Conservation (phyloP, 1,140 invertebrate genomes). For the Diachasma alloeum region DNA sequence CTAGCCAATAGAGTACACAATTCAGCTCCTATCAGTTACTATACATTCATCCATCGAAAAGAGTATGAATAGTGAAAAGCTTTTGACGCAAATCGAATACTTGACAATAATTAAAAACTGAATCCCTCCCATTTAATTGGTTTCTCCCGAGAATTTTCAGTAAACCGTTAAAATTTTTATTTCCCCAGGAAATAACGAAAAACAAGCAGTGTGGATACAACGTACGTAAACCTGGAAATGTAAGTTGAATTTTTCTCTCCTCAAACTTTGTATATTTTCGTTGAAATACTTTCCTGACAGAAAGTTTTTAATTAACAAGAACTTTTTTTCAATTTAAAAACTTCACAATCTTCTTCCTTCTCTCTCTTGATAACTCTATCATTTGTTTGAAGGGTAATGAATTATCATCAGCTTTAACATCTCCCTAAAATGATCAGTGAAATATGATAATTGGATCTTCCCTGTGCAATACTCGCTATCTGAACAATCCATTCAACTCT, state of each 20-base stretch:
- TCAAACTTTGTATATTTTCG: not conserved
- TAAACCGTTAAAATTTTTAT: slow-evolving; percentile 2
- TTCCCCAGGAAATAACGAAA: slow-evolving; percentile 74
- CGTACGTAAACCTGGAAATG: slow-evolving; percentile 86
- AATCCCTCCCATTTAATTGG: not conserved
- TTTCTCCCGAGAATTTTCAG: not conserved
- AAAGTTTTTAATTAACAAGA: too few species aligned
- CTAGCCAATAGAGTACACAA: too few species aligned
- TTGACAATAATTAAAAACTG: too few species aligned
- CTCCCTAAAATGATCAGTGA: not conserved
- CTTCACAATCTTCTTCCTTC: too few species aligned
- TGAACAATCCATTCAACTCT: slow-evolving; percentile 1
- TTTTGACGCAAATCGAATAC: too few species aligned
- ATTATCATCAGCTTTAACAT: not conserved
- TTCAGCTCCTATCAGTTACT: too few species aligned
- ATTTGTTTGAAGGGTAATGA: not conserved
- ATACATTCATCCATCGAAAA: too few species aligned
- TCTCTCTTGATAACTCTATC: too few species aligned
- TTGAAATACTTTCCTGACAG: not conserved
- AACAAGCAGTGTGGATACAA: slow-evolving; percentile 91
- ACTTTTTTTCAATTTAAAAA: too few species aligned
- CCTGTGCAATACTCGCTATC: not conserved
- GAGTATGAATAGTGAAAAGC: too few species aligned
- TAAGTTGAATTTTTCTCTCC: slow-evolving; percentile 69
- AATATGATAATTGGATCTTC: slow-evolving; percentile 12